Conservation (phyloP, 1,140 invertebrate species). For the Calephelis virginiensis region DNA sequence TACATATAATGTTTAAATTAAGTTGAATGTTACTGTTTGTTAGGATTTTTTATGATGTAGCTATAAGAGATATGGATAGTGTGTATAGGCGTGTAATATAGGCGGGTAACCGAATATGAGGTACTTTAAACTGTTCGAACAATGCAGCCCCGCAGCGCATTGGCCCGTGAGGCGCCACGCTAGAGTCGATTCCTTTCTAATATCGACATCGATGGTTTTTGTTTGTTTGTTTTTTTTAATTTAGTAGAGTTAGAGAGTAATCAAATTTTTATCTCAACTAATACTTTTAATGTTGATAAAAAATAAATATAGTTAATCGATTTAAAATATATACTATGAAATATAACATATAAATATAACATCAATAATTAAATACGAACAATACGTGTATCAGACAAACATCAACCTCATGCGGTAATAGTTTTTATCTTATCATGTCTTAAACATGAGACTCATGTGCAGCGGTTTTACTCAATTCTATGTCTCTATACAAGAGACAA, state of each 20-base stretch:
- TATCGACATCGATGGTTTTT: constrained; percentile 28
- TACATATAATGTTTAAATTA: constrained; percentile 28
- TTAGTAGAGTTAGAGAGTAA: neutral
- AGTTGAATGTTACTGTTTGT: constrained; percentile 19
- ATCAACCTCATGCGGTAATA: too few relatives aligned
- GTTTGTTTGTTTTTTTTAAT: neutral
- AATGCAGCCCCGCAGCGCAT: constrained; percentile 63
- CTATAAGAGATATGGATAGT: constrained; percentile 53
- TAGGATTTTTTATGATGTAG: constrained; percentile 39
- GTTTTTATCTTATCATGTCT: too few relatives aligned
- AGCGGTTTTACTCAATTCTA: too few relatives aligned
- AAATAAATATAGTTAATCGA: too few relatives aligned
- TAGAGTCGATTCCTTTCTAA: constrained; percentile 39
- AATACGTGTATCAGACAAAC: too few relatives aligned
- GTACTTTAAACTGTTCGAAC: constrained; percentile 63
- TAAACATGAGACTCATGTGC: too few relatives aligned
- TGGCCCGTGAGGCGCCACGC: constrained; percentile 57
- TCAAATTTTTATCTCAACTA: too few relatives aligned
- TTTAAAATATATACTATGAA: too few relatives aligned
- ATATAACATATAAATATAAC: too few relatives aligned
- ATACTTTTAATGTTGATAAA: too few relatives aligned
- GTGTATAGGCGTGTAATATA: constrained; percentile 64
- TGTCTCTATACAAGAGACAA: too few relatives aligned
- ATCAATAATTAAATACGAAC: too few relatives aligned
- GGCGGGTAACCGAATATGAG: constrained; percentile 73